These are phyloP conservation scores for Monarcha castaneiventris DNA, from an alignment of 2,113 vertebrate species.

Conservation along the genomic window DNA sequence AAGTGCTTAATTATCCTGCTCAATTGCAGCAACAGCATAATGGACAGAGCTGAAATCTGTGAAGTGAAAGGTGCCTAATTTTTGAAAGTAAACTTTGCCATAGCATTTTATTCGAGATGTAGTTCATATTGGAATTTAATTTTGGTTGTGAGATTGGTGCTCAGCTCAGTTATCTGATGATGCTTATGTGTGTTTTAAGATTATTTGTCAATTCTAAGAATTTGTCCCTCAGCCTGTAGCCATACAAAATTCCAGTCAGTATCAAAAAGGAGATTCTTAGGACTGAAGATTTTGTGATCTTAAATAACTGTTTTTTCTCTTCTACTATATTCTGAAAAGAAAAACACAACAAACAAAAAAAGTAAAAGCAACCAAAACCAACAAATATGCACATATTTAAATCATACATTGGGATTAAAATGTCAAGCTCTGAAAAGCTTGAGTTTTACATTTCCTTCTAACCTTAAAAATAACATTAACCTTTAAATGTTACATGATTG, in stretches of 20 bases:
- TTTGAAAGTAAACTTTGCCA: neutral
- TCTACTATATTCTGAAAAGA: neutral
- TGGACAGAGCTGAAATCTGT: neutral
- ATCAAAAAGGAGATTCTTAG: neutral
- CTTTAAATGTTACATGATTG: neutral
- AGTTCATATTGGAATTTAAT: neutral
- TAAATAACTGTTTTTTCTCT: neutral
- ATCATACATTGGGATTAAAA: neutral
- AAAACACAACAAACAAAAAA: too few species aligned
- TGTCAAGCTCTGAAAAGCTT: neutral
- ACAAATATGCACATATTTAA: neutral
- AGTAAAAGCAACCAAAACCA: neutral
- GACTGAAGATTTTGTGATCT: neutral
- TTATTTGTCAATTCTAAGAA: neutral
- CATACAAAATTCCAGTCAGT: neutral
- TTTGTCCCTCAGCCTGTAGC: neutral
- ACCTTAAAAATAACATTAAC: neutral
- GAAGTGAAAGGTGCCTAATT: neutral
- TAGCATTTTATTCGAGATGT: neutral
- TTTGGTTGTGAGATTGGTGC: neutral
- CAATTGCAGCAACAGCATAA: fast-evolving
- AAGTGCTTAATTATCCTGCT: neutral
- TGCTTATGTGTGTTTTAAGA: neutral
- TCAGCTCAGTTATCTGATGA: neutral
- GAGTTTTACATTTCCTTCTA: neutral